Percentiles rank a stretch among this genome's conserved stretches.
Evolutionary conservation across 2,888 invertebrate species (phyloP).

Genomic region (Leistus spinibarbis): DNA sequence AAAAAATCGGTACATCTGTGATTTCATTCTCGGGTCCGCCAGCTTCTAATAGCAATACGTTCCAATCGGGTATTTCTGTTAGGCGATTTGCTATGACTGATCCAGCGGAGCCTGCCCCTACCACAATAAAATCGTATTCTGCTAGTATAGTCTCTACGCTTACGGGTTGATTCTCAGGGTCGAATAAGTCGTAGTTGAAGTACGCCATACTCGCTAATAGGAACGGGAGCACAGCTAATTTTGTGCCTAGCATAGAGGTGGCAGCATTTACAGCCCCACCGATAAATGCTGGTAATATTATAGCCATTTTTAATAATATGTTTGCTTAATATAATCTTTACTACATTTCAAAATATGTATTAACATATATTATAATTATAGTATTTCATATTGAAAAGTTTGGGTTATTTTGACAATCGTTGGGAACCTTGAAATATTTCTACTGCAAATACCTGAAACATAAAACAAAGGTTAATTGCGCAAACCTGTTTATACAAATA

Average conservation of each 20-base stretch:
- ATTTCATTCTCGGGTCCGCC: conserved; percentile 88
- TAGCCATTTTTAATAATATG: conserved; percentile 51
- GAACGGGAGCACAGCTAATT: conserved; percentile 74
- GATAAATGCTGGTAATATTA: conserved; percentile 60
- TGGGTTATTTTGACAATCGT: no score
- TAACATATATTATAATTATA: no score
- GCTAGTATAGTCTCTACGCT: conserved; percentile 64
- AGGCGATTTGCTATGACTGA: conserved; percentile 82
- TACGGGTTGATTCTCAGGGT: conserved; percentile 82
- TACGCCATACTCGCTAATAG: conserved; percentile 79
- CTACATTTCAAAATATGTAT: no score
- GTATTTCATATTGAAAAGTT: no score
- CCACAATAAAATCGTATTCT: conserved; percentile 81
- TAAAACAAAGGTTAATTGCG: no score
- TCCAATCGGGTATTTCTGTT: conserved; percentile 79
- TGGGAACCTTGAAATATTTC: no score
- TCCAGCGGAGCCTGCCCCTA: conserved; percentile 87
- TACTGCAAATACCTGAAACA: no score
- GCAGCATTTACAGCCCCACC: conserved; percentile 72
- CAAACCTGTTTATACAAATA: neutral
- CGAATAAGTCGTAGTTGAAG: conserved; percentile 83
- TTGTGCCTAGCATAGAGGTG: conserved; percentile 71
- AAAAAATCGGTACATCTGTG: conserved; percentile 85
- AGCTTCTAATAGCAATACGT: conserved; percentile 79
- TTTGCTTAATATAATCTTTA: neutral